These are phyloP conservation scores for Mobula hypostoma DNA, from an alignment of 2,113 vertebrate genomes.

Conservation along the genomic window DNA sequence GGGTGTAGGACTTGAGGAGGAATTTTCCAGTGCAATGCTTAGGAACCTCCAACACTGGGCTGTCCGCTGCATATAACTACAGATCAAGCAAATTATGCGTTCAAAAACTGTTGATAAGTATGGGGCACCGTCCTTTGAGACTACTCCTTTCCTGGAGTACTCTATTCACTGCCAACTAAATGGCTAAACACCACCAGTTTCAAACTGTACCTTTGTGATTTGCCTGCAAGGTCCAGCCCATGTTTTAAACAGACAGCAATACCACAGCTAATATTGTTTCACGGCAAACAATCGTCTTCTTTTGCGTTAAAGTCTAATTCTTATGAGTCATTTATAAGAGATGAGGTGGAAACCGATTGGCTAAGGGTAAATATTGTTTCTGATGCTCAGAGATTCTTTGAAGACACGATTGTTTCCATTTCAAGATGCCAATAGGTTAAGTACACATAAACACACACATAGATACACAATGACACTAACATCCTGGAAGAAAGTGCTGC, in stretches of 20 bases:
- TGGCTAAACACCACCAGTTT: too few species aligned
- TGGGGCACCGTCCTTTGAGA: too few species aligned
- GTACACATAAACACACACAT: neutral
- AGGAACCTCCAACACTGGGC: too few species aligned
- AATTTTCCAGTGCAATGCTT: too few species aligned
- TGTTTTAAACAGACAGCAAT: neutral
- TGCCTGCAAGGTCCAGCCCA: too few species aligned
- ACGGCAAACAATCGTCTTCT: neutral
- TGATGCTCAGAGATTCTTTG: neutral
- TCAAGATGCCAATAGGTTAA: neutral
- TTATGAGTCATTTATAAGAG: neutral
- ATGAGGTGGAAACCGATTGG: neutral
- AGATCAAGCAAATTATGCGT: too few species aligned
- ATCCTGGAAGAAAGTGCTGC: neutral
- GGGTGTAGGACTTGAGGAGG: too few species aligned
- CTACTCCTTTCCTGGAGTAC: too few species aligned
- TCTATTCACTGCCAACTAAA: too few species aligned
- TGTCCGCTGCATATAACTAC: too few species aligned
- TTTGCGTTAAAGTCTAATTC: neutral
- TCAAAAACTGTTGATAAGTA: too few species aligned
- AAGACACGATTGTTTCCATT: neutral
- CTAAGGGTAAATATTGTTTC: neutral
- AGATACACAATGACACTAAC: neutral
- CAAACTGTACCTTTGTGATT: too few species aligned
- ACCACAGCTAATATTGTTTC: neutral